Evolutionary conservation across 2,888 invertebrate genomes (phyloP), one percentile per base, ranked within the genome.

Genomic region (Lampropteryx suffumata): DNA sequence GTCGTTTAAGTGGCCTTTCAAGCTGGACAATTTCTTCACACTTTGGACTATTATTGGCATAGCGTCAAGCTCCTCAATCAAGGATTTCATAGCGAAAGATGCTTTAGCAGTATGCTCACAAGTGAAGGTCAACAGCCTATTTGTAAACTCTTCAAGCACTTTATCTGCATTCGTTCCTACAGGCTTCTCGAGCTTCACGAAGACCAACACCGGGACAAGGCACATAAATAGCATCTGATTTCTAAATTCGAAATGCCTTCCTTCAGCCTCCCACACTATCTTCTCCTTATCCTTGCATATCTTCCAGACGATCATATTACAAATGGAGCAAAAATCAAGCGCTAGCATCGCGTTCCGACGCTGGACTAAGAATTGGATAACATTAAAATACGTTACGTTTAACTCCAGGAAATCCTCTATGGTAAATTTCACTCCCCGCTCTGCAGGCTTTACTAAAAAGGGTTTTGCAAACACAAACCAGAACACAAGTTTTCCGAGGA

Each of bases 81-180:
- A 73, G 65, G 93, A 92, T 48, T 94, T 88, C 41, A 93, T 79
- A 0, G 86, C 78, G 50, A 94, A 94, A 7, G 91, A 91, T 0
- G 93, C 78, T 50, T 93, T 87, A 1, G 93, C 83, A 0, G 94
- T 94, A 33, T 93, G 91, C 62, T 93, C 93, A 44, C 93, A 93
- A 0, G 93, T 90, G 9, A 92, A 86, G 40, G 92, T 91, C 48
- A 94, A 84, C 1, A 95, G 62, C 65, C 93, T 94, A 49, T 88
- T 80, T 26, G 92, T 67, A 63, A 92, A 95, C 46, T 92, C 87
- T 43, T 93, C 92, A 10, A 94, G 88, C 10, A 91, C 77, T 36
- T 91, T 91, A 40, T 92, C 81, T 73, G 63, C 86, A 70, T 65
- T 52, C 6, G 46, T 43, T 0, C 54, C 45, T 2, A 55, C 55